Conservation (phyloP, 2,113 vertebrate genomes). For the Oophaga pumilio region DNA sequence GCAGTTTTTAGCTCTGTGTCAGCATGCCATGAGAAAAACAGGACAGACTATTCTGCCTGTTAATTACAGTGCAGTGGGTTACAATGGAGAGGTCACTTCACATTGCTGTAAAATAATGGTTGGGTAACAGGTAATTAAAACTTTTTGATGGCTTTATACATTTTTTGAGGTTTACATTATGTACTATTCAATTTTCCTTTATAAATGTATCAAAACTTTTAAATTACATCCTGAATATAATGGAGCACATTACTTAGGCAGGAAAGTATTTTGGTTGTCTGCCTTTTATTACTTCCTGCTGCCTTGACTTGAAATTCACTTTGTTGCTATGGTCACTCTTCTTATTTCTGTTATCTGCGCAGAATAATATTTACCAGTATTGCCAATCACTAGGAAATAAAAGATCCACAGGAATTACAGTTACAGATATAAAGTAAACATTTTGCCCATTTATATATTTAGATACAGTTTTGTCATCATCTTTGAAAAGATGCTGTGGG, state of each 20-base stretch:
- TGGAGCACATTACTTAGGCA: background rate
- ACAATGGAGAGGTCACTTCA: background rate
- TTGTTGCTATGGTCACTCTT: conserved; percentile 21
- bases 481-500: background rate
- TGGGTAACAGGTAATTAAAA: background rate
- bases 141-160: background rate
- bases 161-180: background rate
- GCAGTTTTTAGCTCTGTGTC: too few relatives aligned
- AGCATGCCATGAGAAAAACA: background rate
- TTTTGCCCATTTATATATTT: background rate
- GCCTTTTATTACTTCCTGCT: background rate
- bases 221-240: background rate
- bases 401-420: background rate
- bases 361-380: background rate
- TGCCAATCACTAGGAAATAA: background rate
- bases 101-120: background rate
- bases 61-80: background rate
- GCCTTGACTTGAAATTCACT: background rate
- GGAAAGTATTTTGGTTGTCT: background rate
- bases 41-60: background rate
- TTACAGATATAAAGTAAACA: background rate
- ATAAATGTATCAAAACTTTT: background rate
- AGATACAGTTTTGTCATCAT: background rate
- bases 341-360: background rate
- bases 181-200: background rate